Base-by-base conservation (phyloP, 2,797 vertebrate species). In the Darevskia nairensis region DNA sequence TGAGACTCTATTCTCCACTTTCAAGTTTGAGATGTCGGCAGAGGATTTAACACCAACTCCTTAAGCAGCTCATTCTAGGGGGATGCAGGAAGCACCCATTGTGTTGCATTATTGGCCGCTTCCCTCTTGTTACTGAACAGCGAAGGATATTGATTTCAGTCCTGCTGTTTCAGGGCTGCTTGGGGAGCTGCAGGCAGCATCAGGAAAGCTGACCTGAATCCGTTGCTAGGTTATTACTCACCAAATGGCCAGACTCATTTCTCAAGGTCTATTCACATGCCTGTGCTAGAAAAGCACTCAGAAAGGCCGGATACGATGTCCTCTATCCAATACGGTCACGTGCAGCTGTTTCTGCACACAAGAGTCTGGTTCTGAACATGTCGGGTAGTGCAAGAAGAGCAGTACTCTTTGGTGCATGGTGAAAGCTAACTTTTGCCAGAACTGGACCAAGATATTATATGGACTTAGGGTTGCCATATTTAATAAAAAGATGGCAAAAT, bases 81-180 rank as follows among this genome's bases (percentile, higher is more conserved):
- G 46, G 17, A 72, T 80, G 13, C 7, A 75, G 69, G 25, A 29
- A 75, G 27, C 15, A 29, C 55, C 50, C 50, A 55, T 55, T 55
- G 21, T 8, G 19, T 84, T 86, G 7, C 29, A 35, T 59, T 21
- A n/a, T 79, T 13, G 4, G 21, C 29, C 21, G 35, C 27, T 66
- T 32, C n/a, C 6, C 7, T 68, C 69, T 84, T 44, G 74, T 84
- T 80, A 50, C 35, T 35, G 59, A 74, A 74, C 41, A 85, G 61
- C 3, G 23, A 29, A 72, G 15, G 68, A 10, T 71, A 83, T 89
- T 82, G 80, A 86, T 71, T 87, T 81, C 83, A 71, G 32, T 86
- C n/a, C 21, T 71, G 32, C 66, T 79, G 59, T 80, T 80, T 79
- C 83, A 71, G 32, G 82, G 39, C 15, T 71, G 32, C 55, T 79